Evolutionary conservation across 2,888 invertebrate genomes (phyloP).

Genomic region (Apomyelois bistriatella): DNA sequence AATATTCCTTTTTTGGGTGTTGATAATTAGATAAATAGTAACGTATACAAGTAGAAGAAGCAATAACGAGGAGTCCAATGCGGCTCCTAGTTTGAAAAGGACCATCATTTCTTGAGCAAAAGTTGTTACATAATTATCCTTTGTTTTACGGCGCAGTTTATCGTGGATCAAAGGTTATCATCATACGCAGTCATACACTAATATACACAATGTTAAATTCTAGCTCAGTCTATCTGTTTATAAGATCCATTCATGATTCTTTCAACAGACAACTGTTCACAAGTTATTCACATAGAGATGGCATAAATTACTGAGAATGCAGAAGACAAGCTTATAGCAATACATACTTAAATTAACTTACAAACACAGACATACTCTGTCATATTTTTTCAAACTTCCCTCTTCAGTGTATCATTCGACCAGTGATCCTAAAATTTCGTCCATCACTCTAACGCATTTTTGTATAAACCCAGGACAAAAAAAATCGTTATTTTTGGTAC

Average conservation of each 20-base stretch:
- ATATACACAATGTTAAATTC: constrained; percentile 10
- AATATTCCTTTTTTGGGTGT: too few species aligned
- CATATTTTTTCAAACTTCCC: too few species aligned
- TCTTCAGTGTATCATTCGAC: too few species aligned
- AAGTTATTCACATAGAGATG: constrained; percentile 2
- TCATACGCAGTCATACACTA: not conserved
- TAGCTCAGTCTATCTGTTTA: constrained; percentile 9
- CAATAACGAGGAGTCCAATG: too few species aligned
- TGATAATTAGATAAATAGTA: too few species aligned
- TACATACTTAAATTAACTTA: not conserved
- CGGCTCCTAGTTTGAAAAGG: too few species aligned
- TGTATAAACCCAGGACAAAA: too few species aligned
- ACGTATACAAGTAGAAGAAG: too few species aligned
- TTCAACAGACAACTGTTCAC: constrained; percentile 1
- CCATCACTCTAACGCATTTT: too few species aligned
- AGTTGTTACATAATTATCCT: not conserved
- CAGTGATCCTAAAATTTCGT: too few species aligned
- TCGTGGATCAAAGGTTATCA: constrained; percentile 10
- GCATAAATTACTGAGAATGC: not conserved
- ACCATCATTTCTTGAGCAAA: not conserved
- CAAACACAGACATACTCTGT: too few species aligned
- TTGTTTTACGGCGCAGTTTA: constrained; percentile 1
- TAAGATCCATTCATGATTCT: constrained; percentile 10
- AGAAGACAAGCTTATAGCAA: not conserved
- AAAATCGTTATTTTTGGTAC: too few species aligned